A percentile compares a stretch with the other conserved stretches of the same genome.
phyloP scores from a whole-genome alignment of 2,113 vertebrate genomes.

The Sarotherodon lohbergeri region DNA sequence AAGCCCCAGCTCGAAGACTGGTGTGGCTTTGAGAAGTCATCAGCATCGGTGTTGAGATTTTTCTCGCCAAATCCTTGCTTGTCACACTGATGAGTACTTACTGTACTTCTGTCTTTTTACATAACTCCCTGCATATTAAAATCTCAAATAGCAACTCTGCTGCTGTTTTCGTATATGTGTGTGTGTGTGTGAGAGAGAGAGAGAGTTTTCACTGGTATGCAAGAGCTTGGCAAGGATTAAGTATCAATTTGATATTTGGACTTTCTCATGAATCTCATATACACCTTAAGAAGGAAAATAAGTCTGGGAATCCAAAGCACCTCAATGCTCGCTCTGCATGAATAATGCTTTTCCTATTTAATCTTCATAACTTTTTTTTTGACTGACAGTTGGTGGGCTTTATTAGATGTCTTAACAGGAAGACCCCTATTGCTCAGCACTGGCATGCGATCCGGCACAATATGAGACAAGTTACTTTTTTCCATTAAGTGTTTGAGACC shows the following conservation, averaged over 20 bases:
- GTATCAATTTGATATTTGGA: not conserved
- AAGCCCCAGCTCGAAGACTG: not conserved
- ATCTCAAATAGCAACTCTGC: not conserved
- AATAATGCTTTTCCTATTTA: not conserved
- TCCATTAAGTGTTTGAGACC: not conserved
- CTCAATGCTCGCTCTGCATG: constrained; percentile 27
- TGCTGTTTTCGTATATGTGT: rapidly evolving
- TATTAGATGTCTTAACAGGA: not conserved
- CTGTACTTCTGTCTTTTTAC: not conserved
- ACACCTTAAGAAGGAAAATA: constrained; percentile 33
- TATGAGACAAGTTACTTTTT: not conserved
- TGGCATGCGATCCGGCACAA: not conserved
- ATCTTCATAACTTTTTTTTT: not conserved
- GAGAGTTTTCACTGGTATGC: not conserved
- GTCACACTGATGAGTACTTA: not conserved
- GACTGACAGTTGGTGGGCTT: constrained; percentile 3
- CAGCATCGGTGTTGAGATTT: not conserved
- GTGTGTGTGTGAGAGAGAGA: not conserved
- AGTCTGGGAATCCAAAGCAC: constrained; percentile 60
- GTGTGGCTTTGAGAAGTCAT: not conserved
- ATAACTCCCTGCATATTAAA: not conserved
- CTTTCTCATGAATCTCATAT: not conserved
- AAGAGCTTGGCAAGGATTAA: not conserved
- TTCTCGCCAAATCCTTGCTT: not conserved
- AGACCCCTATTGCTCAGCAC: not conserved